Evolutionary conservation across 2,797 vertebrate genomes (phyloP).

Genomic region (Sciurus vulgaris): DNA sequence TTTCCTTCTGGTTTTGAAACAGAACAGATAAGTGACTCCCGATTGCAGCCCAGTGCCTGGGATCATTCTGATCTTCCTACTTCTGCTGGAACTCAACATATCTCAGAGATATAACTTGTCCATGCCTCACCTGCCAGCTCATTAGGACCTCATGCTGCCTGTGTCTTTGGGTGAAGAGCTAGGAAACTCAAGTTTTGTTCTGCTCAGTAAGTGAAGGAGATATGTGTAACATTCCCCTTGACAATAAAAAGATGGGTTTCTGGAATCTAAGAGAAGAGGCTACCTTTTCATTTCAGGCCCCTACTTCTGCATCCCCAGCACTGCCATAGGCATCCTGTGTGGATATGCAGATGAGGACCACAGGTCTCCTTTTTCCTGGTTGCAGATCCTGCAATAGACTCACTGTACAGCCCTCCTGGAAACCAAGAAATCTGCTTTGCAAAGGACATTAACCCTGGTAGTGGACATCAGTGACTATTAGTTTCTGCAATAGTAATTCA

Average conservation of each 20-base stretch:
- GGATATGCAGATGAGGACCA: accelerated
- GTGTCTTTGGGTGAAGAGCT: background rate
- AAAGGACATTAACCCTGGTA: background rate
- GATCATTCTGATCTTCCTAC: background rate
- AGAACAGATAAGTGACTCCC: background rate
- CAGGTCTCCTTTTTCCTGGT: accelerated
- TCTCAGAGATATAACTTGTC: background rate
- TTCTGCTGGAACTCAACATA: background rate
- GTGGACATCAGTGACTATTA: background rate
- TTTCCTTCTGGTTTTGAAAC: background rate
- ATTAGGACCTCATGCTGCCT: background rate
- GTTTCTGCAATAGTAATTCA: background rate
- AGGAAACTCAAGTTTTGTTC: background rate
- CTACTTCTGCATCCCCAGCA: background rate
- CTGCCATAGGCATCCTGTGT: too few species aligned
- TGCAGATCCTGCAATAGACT: background rate
- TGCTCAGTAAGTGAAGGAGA: background rate
- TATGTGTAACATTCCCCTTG: background rate
- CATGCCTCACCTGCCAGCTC: accelerated
- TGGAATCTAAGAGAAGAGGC: background rate
- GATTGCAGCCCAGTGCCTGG: background rate
- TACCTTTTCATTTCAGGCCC: accelerated
- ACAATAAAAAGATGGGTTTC: background rate
- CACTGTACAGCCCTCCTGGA: accelerated
- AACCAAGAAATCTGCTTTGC: background rate